Evolutionary conservation across 2,113 vertebrate species (phyloP).

Genomic region (Regulus satrapa): DNA sequence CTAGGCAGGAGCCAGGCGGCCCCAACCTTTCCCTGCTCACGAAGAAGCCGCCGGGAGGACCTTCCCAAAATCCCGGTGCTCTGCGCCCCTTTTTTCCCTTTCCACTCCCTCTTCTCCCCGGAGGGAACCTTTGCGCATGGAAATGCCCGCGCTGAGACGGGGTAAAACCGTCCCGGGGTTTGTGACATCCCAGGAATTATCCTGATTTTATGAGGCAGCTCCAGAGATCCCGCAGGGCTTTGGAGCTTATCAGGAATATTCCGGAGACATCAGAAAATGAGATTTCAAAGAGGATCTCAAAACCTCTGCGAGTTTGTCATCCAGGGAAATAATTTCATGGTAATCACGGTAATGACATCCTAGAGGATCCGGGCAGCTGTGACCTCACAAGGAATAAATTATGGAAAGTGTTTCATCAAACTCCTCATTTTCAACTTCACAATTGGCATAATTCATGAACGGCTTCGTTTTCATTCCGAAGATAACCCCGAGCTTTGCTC

Average conservation of each 20-base stretch:
- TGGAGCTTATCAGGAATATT: background rate
- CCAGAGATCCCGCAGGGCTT: background rate
- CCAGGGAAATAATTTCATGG: background rate
- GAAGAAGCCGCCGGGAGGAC: background rate
- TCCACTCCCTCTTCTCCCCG: background rate
- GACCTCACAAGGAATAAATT: background rate
- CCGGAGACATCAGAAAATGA: background rate
- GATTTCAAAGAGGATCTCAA: background rate
- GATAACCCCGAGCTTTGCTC: background rate
- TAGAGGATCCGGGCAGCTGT: background rate
- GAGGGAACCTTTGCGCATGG: background rate
- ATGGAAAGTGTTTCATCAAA: background rate
- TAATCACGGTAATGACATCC: background rate
- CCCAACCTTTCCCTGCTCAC: rapidly evolving
- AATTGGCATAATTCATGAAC: background rate
- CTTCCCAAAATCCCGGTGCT: rapidly evolving
- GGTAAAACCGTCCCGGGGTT: background rate
- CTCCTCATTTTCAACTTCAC: background rate
- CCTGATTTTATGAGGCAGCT: background rate
- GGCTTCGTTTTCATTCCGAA: background rate
- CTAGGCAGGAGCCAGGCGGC: background rate
- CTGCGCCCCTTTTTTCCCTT: background rate
- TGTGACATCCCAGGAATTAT: background rate
- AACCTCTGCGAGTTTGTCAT: background rate
- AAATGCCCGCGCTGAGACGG: background rate